Evolutionary conservation across 2,113 vertebrate genomes (phyloP).

Genomic region (Burhinus oedicnemus): DNA sequence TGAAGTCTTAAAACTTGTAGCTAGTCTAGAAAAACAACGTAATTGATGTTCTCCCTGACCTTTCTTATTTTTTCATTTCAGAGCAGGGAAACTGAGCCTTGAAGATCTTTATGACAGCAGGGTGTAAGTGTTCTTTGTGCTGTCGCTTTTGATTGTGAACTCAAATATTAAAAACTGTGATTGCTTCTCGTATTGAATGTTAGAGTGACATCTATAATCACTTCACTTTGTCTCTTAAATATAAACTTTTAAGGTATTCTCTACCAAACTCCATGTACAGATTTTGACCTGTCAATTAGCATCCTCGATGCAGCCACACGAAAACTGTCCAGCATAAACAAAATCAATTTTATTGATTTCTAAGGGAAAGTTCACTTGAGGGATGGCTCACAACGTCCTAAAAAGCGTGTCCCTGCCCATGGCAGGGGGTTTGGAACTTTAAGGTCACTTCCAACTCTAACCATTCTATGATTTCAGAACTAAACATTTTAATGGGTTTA

Average conservation of each 20-base stretch:
- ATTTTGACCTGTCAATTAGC: slow-evolving; percentile 36
- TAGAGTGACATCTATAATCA: not conserved
- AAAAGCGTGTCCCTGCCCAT: not conserved
- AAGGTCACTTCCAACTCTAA: not conserved
- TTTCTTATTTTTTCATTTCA: slow-evolving; percentile 19
- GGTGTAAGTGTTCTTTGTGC: not conserved
- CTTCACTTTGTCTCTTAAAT: not conserved
- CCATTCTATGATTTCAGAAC: not conserved
- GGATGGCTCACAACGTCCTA: not conserved
- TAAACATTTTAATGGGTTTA: not conserved
- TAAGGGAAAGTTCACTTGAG: not conserved
- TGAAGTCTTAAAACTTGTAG: not conserved
- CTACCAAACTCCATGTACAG: not conserved
- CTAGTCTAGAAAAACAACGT: not conserved
- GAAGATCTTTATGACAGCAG: not conserved
- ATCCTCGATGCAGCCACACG: not conserved
- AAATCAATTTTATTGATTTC: slow-evolving; percentile 45
- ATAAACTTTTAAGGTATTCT: not conserved
- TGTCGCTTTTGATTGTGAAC: not conserved
- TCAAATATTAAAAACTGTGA: not conserved
- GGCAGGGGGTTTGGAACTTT: not conserved
- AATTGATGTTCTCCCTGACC: slow-evolving; percentile 12
- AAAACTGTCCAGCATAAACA: slow-evolving; percentile 10
- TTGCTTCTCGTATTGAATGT: not conserved
- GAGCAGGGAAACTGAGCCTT: not conserved